These are phyloP conservation scores for Lepus timidus DNA, from an alignment of 2,113 vertebrate species.

Conservation along the genomic window DNA sequence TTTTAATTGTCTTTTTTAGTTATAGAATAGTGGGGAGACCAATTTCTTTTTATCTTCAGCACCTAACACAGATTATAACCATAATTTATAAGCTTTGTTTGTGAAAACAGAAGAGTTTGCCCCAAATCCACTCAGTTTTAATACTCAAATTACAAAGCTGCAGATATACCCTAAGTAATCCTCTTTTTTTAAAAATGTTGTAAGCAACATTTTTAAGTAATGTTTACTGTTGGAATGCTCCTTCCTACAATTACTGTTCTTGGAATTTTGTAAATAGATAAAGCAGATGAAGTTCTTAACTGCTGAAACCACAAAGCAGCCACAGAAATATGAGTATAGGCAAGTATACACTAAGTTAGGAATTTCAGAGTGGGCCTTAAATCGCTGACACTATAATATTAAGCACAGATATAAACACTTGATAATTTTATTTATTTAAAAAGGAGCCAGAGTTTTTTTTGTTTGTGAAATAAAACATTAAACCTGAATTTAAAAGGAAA, in stretches of 20 bases:
- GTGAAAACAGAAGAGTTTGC: neutral
- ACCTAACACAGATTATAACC: constrained; percentile 8
- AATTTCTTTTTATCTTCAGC: neutral
- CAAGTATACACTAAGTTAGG: constrained; percentile 46
- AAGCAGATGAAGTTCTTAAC: constrained; percentile 2
- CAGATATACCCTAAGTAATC: neutral
- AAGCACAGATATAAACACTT: constrained; percentile 7
- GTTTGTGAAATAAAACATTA: constrained; percentile 50
- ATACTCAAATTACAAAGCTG: neutral
- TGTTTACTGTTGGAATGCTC: constrained; percentile 7
- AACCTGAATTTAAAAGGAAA: constrained; percentile 49
- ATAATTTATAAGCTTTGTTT: constrained; percentile 13
- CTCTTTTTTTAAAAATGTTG: neutral
- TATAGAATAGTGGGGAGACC: neutral
- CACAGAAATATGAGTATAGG: constrained; percentile 19
- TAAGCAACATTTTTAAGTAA: constrained; percentile 21
- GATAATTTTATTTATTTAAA: constrained; percentile 37
- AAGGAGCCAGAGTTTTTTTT: neutral
- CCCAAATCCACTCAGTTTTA: neutral
- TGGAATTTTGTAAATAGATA: constrained; percentile 41
- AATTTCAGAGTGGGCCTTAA: constrained; percentile 34
- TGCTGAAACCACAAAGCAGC: constrained; percentile 28
- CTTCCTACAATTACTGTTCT: neutral
- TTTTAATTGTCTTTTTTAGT: neutral
- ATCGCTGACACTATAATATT: neutral